A percentile compares a stretch with the other conserved stretches of the same genome.
phyloP scores from a whole-genome alignment of 2,797 vertebrate species.

The Sebastes hopkinsi region DNA sequence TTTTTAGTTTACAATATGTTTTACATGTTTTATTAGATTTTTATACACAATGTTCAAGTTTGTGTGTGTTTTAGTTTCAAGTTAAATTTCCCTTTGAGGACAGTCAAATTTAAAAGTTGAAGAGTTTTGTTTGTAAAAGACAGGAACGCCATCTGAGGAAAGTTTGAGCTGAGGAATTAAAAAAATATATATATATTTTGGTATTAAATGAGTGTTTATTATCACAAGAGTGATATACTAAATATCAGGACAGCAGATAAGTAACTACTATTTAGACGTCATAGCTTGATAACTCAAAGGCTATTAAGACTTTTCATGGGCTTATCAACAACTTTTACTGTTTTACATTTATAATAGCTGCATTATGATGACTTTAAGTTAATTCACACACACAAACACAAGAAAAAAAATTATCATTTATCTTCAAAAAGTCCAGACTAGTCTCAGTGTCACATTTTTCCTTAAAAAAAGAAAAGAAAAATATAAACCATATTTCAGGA shows the following conservation, averaged over 20 bases:
- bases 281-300: neutral
- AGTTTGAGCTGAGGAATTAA: neutral
- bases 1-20: neutral
- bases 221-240: neutral
- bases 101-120: neutral
- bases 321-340: neutral
- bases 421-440: neutral
- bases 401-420: neutral
- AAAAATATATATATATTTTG: neutral
- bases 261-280: neutral
- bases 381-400: neutral
- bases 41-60: neutral
- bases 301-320: neutral
- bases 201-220: neutral
- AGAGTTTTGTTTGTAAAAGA: neutral
- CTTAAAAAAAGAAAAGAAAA: too few species aligned
- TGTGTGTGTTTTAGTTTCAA: neutral
- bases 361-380: neutral
- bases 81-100: neutral
- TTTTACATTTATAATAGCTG: neutral
- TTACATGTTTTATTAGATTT: neutral
- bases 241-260: neutral
- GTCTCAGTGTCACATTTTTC: neutral
- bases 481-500: too few species aligned
- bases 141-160: neutral